Evolutionary conservation across 64 coral and sea anemone species (phyloP).

Genomic region (Acropora tenuis): DNA sequence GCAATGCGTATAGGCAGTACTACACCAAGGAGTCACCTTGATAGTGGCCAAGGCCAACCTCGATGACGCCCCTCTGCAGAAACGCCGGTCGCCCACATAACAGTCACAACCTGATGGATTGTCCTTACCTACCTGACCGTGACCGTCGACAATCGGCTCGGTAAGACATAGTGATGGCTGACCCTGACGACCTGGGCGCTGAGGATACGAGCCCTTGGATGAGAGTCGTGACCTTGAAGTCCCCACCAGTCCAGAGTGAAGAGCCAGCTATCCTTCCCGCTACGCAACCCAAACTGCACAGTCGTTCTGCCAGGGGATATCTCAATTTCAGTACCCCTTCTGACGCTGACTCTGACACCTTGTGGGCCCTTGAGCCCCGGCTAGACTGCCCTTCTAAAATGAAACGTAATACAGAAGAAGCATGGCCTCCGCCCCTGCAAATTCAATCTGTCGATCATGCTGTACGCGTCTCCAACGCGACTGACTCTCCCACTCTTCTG

Average conservation of each 20-base stretch:
- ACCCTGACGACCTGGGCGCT: neutral
- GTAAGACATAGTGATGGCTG: too few relatives aligned
- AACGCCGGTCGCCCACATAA: too few relatives aligned
- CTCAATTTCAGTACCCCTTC: neutral
- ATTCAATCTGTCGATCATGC: conserved; percentile 35
- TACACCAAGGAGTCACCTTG: too few relatives aligned
- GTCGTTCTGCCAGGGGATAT: conserved; percentile 2
- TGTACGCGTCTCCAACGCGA: conserved; percentile 27
- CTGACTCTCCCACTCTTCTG: conserved; percentile 5
- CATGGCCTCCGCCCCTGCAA: conserved; percentile 18
- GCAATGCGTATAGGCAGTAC: neutral
- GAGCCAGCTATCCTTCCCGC: neutral
- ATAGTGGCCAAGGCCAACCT: neutral
- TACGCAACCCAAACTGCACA: conserved; percentile 12
- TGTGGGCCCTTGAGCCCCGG: conserved; percentile 3
- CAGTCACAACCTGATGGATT: too few relatives aligned
- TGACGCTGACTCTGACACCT: conserved; percentile 4
- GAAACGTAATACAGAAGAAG: neutral
- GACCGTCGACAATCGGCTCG: too few relatives aligned
- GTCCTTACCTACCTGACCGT: too few relatives aligned
- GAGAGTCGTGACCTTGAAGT: neutral
- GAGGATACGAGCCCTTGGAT: neutral
- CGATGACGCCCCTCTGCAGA: neutral
- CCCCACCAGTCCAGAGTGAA: neutral
- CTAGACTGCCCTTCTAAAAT: conserved; percentile 34